A percentile compares a stretch with the other conserved stretches of the same genome.
Conservation (phyloP, 1,140 invertebrate genomes). For the Trachymyrmex septentrionalis region DNA sequence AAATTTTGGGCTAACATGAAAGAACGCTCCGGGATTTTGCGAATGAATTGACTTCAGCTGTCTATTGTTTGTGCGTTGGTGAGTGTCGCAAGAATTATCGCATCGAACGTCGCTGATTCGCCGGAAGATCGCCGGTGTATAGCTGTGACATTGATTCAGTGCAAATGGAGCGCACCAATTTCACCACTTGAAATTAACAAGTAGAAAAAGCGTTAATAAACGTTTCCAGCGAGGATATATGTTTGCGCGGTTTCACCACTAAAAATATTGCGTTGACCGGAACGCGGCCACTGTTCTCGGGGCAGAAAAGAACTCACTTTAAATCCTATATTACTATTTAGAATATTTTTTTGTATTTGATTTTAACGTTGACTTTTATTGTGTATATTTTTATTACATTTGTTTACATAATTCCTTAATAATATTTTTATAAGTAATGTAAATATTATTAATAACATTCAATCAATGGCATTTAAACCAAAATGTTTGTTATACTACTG, state of each 20-base stretch:
- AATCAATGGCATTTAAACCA: neutral
- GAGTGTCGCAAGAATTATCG: constrained; percentile 51
- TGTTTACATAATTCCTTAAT: neutral
- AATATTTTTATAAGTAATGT: neutral
- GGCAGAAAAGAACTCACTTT: constrained; percentile 17
- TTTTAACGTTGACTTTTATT: neutral
- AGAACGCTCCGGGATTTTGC: constrained; percentile 12
- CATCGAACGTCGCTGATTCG: constrained; percentile 49
- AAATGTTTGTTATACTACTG: neutral
- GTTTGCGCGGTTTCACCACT: constrained; percentile 40
- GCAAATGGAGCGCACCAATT: constrained; percentile 59
- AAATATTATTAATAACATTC: neutral
- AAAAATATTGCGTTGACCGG: constrained; percentile 59
- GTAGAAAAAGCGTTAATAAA: constrained; percentile 65
- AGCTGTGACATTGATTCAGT: constrained; percentile 55
- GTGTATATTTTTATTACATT: neutral
- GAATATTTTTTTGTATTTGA: neutral
- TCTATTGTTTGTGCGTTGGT: constrained; percentile 26
- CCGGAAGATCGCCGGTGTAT: constrained; percentile 10
- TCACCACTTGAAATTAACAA: constrained; percentile 62
- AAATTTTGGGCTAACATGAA: constrained; percentile 37
- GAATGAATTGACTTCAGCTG: constrained; percentile 55
- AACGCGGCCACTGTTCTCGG: constrained; percentile 37
- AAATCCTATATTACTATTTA: neutral
- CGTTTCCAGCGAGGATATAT: constrained; percentile 49